phyloP scores from a whole-genome alignment of 1,140 invertebrate genomes.

The Orussus abietinus region DNA sequence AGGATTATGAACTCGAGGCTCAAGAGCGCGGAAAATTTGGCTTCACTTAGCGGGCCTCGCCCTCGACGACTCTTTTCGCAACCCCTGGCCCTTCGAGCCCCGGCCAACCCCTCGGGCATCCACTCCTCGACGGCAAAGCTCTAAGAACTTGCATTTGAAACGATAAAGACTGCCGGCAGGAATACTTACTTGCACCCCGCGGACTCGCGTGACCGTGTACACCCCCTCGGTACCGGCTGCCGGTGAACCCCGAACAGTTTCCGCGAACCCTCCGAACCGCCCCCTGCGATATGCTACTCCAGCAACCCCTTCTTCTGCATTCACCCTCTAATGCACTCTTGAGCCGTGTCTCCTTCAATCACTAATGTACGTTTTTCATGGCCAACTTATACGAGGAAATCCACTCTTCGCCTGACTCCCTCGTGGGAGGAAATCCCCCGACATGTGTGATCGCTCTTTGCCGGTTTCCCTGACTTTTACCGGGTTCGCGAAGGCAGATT shows the following conservation, averaged over 20 bases:
- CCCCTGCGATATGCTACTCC: conserved; percentile 13
- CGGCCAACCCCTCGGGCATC: neutral
- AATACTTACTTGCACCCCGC: too few relatives aligned
- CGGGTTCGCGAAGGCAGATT: too few relatives aligned
- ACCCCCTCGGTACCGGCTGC: too few relatives aligned
- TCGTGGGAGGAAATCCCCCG: too few relatives aligned
- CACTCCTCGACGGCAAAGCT: neutral
- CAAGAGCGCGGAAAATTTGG: conserved; percentile 10
- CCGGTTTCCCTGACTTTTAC: too few relatives aligned
- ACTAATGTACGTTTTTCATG: conserved; percentile 19
- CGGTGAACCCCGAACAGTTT: too few relatives aligned
- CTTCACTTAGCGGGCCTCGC: conserved; percentile 1
- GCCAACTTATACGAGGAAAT: conserved; percentile 3
- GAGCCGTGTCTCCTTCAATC: conserved; percentile 17
- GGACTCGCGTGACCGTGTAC: neutral
- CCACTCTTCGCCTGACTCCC: neutral
- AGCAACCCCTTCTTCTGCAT: conserved; percentile 13
- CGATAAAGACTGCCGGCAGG: too few relatives aligned
- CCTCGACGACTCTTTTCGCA: neutral
- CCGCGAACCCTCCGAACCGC: conserved; percentile 11
- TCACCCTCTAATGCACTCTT: conserved; percentile 23
- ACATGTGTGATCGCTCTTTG: too few relatives aligned
- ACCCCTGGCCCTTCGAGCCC: neutral
- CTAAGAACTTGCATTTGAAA: conserved; percentile 1
- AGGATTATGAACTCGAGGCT: conserved; percentile 9